A percentile compares a stretch with the other conserved stretches of the same genome.
Conservation (phyloP, 2,797 vertebrate genomes). For the Girardinus metallicus region DNA sequence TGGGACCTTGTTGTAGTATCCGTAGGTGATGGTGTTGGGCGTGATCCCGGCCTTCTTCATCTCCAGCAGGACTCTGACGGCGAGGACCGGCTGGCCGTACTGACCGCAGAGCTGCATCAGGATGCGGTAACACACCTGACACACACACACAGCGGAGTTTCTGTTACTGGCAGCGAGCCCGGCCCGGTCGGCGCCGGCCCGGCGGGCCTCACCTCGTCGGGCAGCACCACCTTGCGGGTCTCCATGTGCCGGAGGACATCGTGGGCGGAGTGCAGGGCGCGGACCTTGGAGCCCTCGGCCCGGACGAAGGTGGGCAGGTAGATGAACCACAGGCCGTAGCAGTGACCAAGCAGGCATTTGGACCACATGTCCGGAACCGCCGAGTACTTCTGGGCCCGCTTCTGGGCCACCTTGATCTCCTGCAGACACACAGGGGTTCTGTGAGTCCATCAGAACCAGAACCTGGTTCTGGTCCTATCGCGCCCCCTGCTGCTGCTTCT, state of each 20-base stretch:
- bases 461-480: neutral
- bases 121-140: constrained; percentile 93
- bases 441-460: no score
- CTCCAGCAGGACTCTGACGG: constrained; percentile 91
- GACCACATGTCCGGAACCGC: constrained; percentile 92
- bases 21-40: constrained; percentile 95
- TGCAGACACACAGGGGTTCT: constrained; percentile 44
- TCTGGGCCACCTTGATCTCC: constrained; percentile 94
- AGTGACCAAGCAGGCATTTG: constrained; percentile 92
- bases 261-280: constrained; percentile 88
- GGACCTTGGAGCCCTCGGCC: constrained; percentile 84
- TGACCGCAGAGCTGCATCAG: constrained; percentile 96
- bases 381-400: constrained; percentile 89
- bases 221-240: constrained; percentile 90
- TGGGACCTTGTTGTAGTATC: constrained; percentile 96
- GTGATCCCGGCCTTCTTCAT: constrained; percentile 95
- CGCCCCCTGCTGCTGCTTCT: neutral
- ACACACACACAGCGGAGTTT: constrained; percentile 18
- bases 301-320: constrained; percentile 91
- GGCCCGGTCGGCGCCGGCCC: no score
- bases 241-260: constrained; percentile 94
- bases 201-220: constrained; percentile 85
- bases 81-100: constrained; percentile 93
- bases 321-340: constrained; percentile 96
- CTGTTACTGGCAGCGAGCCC: no score